These are phyloP conservation scores for Epinephelus awoara DNA, from an alignment of 2,797 vertebrate species.

Conservation along the genomic window DNA sequence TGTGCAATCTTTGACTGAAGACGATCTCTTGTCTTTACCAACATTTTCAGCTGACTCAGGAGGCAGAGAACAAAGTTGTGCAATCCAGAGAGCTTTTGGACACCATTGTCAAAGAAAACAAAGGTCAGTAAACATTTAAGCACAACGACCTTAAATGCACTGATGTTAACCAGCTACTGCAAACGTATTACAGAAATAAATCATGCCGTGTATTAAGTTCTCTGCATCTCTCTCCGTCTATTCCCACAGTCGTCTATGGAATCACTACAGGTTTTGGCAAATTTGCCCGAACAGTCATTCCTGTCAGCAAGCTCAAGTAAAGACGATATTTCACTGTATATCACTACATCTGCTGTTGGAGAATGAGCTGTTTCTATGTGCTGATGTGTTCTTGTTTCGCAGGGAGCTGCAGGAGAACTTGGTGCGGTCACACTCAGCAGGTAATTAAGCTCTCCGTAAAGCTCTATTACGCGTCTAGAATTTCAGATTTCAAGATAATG, in stretches of 20 bases:
- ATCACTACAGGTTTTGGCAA: conserved; percentile 99
- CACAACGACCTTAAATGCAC: neutral
- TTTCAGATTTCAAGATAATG: neutral
- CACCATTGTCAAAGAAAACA: conserved; percentile 94
- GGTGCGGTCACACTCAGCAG: conserved; percentile 96
- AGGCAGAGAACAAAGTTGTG: conserved; percentile 90
- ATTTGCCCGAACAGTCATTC: conserved; percentile 97
- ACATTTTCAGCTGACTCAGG: conserved; percentile 88
- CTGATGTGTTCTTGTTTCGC: conserved; percentile 36
- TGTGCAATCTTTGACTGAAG: conserved; percentile 57
- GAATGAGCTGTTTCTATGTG: conserved; percentile 8
- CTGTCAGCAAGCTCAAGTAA: conserved; percentile 94
- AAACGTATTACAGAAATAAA: conserved; percentile 1
- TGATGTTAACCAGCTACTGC: neutral
- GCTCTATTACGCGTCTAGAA: neutral
- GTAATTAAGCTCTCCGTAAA: conserved; percentile 76
- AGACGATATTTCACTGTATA: conserved; percentile 1
- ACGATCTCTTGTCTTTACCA: conserved; percentile 10
- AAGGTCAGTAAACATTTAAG: conserved; percentile 78
- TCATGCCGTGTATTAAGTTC: neutral
- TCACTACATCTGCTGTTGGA: conserved; percentile 3
- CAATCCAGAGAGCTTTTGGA: conserved; percentile 94
- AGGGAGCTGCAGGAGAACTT: conserved; percentile 98
- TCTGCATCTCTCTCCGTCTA: conserved; percentile 23
- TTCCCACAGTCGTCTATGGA: conserved; percentile 94